Evolutionary conservation across 1,140 invertebrate genomes (phyloP).

Genomic region (Asobara japonica): DNA sequence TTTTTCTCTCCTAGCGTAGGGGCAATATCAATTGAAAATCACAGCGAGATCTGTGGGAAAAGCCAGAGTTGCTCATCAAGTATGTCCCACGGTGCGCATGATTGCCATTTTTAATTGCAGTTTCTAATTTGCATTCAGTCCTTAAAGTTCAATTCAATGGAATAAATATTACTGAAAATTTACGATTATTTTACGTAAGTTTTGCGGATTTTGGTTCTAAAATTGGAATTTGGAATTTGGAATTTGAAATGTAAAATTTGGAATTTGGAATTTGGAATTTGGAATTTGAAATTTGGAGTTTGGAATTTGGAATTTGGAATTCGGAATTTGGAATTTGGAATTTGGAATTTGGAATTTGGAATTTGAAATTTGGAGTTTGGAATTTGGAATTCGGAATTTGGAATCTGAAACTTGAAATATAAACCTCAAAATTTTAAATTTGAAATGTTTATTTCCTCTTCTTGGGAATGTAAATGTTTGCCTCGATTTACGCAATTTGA

Average conservation of each 20-base stretch:
- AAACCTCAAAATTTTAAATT: background rate
- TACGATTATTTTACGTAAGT: too few relatives aligned
- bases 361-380: background rate
- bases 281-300: too few relatives aligned
- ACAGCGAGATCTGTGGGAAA: constrained; percentile 8
- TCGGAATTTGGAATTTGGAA: background rate
- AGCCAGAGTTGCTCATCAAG: background rate
- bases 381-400: background rate
- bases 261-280: too few relatives aligned
- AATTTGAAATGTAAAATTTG: background rate
- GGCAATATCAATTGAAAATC: constrained; percentile 10
- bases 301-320: too few relatives aligned
- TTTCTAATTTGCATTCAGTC: background rate
- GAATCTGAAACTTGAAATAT: too few relatives aligned
- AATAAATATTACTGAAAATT: too few relatives aligned
- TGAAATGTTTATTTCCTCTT: too few relatives aligned
- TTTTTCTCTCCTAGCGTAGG: too few relatives aligned
- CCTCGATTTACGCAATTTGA: background rate
- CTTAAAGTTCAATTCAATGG: background rate
- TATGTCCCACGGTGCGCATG: background rate
- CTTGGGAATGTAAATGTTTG: too few relatives aligned
- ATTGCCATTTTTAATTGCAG: background rate
- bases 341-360: background rate
- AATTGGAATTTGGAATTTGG: background rate
- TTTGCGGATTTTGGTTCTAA: background rate